Evolutionary conservation across 2,113 vertebrate genomes (phyloP), one percentile per base, ranked within the genome.

Genomic region (Clinocottus analis): DNA sequence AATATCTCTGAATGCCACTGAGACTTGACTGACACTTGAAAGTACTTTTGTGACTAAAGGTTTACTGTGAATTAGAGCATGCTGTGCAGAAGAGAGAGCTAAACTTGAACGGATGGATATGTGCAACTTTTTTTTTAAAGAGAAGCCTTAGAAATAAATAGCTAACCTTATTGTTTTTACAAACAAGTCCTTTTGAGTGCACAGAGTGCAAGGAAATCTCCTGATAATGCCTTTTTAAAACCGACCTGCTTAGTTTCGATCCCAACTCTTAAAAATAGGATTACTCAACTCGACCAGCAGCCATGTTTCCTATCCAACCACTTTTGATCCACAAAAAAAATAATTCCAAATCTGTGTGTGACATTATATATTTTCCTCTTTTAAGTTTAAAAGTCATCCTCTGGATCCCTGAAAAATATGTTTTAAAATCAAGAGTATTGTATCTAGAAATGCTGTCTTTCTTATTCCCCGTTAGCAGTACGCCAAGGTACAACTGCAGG

Each of bases 61-160:
- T 87, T 91, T 89, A 92, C 91, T 92, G 91, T 93, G 90, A 91
- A 89, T 91, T 75, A 73, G 66, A 90, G 84, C 82, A 82, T 72
- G 84, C 83, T 89, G 84, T 88, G 90, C 80, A 78, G 77, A 81
- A 75, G 73, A 77, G 72, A 80, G 78, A 84, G 74, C 14, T 76
- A 56, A 81, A 82, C 49, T 69, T 14, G 64, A 87, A 87, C 58
- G 53, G 80, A 79, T 79, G 62, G 85, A 78, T 84, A 82, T 84
- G 81, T 86, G 31, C 29, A 75, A 68, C 58, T 77, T 82, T 87
- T 41, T 5, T 60, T 45, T 53, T 47, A 29, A 84, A 86, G 74
- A 85, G 65, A 90, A 90, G 90, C 90, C 92, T 93, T 92, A 90
- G 84, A 86, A 81, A 80, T 69, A 37, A 77, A 82, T 66, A 82